Conservation (phyloP, 2,797 vertebrate genomes). For the Tenualosa thibaudeaui region DNA sequence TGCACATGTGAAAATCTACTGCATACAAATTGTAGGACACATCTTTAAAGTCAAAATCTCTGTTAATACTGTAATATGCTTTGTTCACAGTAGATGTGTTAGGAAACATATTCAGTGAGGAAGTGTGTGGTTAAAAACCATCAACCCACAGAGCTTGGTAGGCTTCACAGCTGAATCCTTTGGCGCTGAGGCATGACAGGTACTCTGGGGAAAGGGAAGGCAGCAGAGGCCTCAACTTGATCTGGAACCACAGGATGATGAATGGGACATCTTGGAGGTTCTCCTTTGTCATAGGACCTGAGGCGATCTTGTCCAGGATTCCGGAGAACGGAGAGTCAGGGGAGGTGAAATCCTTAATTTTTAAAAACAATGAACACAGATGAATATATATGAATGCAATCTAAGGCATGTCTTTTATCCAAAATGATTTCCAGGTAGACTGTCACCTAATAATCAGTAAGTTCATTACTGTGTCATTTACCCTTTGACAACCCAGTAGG, state of each 20-base stretch:
- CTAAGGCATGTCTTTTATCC: no score
- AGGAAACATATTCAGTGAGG: not conserved
- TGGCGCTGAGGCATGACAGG: slow-evolving; percentile 74
- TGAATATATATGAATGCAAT: no score
- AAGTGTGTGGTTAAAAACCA: not conserved
- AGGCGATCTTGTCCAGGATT: slow-evolving; percentile 55
- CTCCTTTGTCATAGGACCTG: slow-evolving; percentile 54
- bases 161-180: slow-evolving; percentile 73
- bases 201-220: slow-evolving; percentile 55
- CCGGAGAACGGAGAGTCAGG: slow-evolving; percentile 56
- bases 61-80: no score
- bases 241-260: slow-evolving; percentile 71
- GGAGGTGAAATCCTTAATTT: slow-evolving; percentile 69
- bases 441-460: no score
- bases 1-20: no score
- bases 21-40: no score
- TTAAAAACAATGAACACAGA: no score
- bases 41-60: no score
- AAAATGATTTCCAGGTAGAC: no score
- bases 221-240: slow-evolving; percentile 71
- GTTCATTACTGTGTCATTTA: no score
- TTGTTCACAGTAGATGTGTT: not conserved
- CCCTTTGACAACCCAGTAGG: no score
- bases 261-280: slow-evolving; percentile 68
- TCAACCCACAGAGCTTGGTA: slow-evolving; percentile 74